Conservation (phyloP, 2,888 invertebrate genomes). For the Margaritifera margaritifera region DNA sequence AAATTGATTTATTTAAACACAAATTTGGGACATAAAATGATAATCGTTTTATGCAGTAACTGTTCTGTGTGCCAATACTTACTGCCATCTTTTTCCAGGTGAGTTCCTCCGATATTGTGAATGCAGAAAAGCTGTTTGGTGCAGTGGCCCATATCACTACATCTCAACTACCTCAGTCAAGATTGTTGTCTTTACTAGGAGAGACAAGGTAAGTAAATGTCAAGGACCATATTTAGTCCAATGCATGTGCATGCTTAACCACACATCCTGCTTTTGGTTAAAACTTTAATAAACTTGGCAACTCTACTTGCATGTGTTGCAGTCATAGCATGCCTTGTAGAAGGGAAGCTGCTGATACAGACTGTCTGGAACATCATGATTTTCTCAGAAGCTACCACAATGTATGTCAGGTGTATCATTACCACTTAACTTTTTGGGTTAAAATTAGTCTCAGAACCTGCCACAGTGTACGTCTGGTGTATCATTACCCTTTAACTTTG, state of each 20-base stretch:
- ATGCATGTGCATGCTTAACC: neutral
- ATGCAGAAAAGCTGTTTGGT: conserved; percentile 70
- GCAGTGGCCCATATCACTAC: conserved; percentile 59
- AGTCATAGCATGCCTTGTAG: neutral
- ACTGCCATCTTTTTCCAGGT: conserved; percentile 47
- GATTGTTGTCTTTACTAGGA: conserved; percentile 61
- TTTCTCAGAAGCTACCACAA: too few relatives aligned
- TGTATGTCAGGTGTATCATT: too few relatives aligned
- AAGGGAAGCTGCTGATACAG: too few relatives aligned
- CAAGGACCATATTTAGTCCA: neutral
- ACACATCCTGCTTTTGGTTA: neutral
- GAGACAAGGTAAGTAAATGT: conserved; percentile 56
- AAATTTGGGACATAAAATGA: too few relatives aligned
- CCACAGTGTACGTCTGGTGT: too few relatives aligned
- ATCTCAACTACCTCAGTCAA: conserved; percentile 61
- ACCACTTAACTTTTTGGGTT: too few relatives aligned
- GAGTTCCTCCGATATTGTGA: conserved; percentile 65
- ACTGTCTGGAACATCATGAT: too few relatives aligned
- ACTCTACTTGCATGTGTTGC: neutral
- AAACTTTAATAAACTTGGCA: conserved; percentile 5
- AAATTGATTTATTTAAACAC: too few relatives aligned
- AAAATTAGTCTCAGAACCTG: too few relatives aligned
- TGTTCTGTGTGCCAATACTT: too few relatives aligned
- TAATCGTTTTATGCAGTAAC: too few relatives aligned
- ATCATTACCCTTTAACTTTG: too few relatives aligned